Percentiles rank a stretch among this genome's conserved stretches.
Evolutionary conservation across 1,140 invertebrate species (phyloP).

Genomic region (Drosophila parvula): DNA sequence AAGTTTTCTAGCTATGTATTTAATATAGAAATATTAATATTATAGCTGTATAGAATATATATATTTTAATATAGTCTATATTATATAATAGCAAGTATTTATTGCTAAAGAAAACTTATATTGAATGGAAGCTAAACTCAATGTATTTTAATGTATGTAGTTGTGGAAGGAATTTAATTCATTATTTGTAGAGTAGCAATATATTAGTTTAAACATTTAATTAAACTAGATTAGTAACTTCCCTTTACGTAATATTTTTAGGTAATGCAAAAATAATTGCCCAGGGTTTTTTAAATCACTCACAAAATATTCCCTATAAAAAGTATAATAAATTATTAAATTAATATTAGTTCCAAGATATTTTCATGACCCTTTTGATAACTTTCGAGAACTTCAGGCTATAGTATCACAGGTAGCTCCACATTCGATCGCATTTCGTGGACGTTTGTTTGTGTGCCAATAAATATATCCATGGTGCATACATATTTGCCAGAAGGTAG

Average conservation of each 20-base stretch:
- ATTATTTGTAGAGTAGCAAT: not conserved
- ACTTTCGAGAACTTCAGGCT: not conserved
- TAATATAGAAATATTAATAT: not conserved
- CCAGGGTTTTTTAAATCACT: too few species aligned
- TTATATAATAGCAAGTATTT: too few species aligned
- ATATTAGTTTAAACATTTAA: not conserved
- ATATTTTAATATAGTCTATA: not conserved
- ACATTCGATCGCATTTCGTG: constrained; percentile 3
- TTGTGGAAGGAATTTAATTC: too few species aligned
- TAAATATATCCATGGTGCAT: constrained; percentile 62
- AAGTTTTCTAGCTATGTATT: not conserved
- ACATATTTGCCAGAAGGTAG: constrained; percentile 68
- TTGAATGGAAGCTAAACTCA: too few species aligned
- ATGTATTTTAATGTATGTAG: too few species aligned
- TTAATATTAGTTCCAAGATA: not conserved
- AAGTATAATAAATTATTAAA: too few species aligned
- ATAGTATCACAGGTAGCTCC: constrained; percentile 1
- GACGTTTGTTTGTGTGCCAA: constrained; percentile 26
- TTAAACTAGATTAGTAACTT: not conserved
- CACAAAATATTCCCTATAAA: not conserved
- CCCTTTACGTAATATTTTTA: too few species aligned
- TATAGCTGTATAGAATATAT: not conserved
- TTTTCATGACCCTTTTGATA: too few species aligned
- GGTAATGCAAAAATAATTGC: not conserved
- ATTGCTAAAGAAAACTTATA: too few species aligned